phyloP scores from a whole-genome alignment of 2,113 vertebrate species.

The Micronisus gabar region DNA sequence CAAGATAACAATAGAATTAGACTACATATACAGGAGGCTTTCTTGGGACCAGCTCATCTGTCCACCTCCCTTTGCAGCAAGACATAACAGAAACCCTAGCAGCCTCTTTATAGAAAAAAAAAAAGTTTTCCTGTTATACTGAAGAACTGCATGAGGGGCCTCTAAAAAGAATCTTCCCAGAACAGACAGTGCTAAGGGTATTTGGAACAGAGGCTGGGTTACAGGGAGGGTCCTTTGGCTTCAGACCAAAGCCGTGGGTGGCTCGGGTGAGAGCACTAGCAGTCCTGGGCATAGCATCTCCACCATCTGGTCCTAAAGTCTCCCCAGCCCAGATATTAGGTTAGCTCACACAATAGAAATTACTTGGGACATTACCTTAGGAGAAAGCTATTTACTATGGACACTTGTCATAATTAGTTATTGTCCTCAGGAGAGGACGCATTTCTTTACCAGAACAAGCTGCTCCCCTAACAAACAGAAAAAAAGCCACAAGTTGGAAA shows the following conservation, averaged over 20 bases:
- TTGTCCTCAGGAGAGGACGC: background rate
- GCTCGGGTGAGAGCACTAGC: background rate
- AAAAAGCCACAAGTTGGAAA: background rate
- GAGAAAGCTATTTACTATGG: constrained; percentile 46
- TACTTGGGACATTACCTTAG: background rate
- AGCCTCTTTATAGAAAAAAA: background rate
- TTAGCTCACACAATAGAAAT: background rate
- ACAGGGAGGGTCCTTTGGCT: background rate
- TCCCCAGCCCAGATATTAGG: background rate
- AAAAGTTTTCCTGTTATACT: background rate
- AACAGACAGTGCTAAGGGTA: background rate
- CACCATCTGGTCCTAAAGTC: background rate
- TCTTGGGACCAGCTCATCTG: background rate
- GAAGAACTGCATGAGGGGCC: background rate
- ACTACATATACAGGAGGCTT: background rate
- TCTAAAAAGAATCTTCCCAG: background rate
- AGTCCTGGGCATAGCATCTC: background rate
- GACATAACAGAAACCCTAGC: background rate
- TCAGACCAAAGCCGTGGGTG: background rate
- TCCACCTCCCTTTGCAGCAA: background rate
- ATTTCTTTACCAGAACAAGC: background rate
- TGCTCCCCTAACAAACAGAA: background rate
- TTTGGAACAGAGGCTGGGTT: background rate
- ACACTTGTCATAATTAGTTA: constrained; percentile 7
- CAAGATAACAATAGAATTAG: background rate